A percentile compares a stretch with the other conserved stretches of the same genome.
phyloP scores from a whole-genome alignment of 2,888 invertebrate genomes.

The Thecophora atra region DNA sequence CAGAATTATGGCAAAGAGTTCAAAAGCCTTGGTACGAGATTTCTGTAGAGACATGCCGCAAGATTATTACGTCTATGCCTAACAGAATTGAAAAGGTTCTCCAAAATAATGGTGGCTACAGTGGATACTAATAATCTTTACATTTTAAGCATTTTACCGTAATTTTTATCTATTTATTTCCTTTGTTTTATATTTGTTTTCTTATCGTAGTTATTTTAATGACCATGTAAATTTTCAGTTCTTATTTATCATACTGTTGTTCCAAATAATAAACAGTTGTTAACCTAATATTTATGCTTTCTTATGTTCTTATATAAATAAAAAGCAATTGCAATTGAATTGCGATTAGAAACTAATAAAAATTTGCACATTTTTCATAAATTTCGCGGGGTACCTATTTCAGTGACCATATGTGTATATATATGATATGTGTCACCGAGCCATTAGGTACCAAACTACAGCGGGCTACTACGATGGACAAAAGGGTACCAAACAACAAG shows the following conservation, averaged over 20 bases:
- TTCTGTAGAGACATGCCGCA: background rate
- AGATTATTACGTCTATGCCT: background rate
- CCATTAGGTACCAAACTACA: too few relatives aligned
- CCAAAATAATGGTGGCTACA: background rate
- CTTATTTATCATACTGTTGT: too few relatives aligned
- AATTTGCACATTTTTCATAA: background rate
- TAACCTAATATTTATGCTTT: too few relatives aligned
- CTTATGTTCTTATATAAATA: background rate
- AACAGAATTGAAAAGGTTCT: background rate
- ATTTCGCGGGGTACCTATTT: too few relatives aligned
- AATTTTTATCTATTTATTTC: background rate
- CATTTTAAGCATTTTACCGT: background rate
- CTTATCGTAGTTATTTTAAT: too few relatives aligned
- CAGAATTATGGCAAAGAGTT: background rate
- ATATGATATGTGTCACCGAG: too few relatives aligned
- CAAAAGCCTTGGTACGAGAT: background rate
- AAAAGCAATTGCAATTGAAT: background rate
- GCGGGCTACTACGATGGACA: too few relatives aligned
- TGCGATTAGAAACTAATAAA: background rate
- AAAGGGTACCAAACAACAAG: too few relatives aligned
- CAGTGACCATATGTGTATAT: too few relatives aligned
- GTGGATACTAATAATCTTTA: background rate
- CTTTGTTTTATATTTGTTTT: too few relatives aligned
- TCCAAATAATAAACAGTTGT: too few relatives aligned
- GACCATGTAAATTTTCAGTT: too few relatives aligned